phyloP scores from a whole-genome alignment of 2,888 invertebrate genomes.

The Cheilosia vernalis region DNA sequence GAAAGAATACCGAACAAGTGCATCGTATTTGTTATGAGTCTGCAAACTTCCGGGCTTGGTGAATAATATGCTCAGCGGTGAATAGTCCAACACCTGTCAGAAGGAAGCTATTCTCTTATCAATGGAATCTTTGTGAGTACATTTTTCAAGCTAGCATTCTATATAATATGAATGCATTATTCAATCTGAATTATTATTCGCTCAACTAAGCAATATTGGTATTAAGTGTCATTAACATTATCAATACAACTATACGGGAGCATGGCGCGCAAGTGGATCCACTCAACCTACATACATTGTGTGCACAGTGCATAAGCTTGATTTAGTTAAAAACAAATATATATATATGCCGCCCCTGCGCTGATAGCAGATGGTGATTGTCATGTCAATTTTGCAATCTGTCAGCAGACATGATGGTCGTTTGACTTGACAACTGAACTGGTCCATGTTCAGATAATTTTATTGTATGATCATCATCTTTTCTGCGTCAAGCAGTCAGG shows the following conservation, averaged over 20 bases:
- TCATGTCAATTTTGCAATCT: conserved; percentile 29
- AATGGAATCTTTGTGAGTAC: conserved; percentile 68
- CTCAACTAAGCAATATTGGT: conserved; percentile 32
- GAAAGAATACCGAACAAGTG: conserved; percentile 13
- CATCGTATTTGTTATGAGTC: conserved; percentile 29
- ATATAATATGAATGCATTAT: not conserved
- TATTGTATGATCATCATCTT: not conserved
- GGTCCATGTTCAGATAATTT: not conserved
- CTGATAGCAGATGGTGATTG: conserved; percentile 20
- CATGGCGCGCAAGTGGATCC: not conserved
- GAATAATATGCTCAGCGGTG: conserved; percentile 50
- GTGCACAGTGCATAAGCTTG: not conserved
- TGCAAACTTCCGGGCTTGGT: conserved; percentile 21
- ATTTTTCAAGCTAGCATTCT: not conserved
- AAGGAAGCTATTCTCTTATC: conserved; percentile 30
- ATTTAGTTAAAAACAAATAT: not conserved
- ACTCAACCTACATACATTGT: not conserved
- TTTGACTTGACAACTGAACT: conserved; percentile 7
- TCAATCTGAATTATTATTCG: conserved; percentile 15
- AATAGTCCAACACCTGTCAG: conserved; percentile 38
- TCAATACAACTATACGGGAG: not conserved
- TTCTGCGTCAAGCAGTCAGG: not conserved
- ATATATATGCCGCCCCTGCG: not conserved
- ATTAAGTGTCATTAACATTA: conserved; percentile 42
- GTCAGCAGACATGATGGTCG: conserved; percentile 3